Conservation (phyloP, 2,113 vertebrate species). For the Centropus unirufus region DNA sequence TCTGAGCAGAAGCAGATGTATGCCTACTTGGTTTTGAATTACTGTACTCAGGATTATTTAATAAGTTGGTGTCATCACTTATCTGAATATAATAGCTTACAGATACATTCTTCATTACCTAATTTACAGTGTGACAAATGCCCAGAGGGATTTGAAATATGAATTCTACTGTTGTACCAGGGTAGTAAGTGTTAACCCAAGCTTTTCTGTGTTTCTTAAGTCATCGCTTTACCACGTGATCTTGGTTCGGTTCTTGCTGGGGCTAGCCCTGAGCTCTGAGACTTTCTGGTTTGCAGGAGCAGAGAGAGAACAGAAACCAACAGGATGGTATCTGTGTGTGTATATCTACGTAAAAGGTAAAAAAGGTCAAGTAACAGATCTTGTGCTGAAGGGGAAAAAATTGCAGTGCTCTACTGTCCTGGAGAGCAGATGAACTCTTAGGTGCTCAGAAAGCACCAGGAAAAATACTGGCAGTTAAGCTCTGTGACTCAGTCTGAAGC, state of each 20-base stretch:
- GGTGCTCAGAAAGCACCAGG: not conserved
- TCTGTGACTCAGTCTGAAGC: not conserved
- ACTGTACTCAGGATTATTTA: not conserved
- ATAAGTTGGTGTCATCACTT: not conserved
- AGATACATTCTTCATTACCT: not conserved
- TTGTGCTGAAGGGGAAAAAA: not conserved
- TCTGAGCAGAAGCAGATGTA: not conserved
- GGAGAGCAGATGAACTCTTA: not conserved
- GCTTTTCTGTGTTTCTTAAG: not conserved
- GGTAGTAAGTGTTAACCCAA: not conserved
- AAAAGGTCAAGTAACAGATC: not conserved
- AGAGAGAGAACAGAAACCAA: not conserved
- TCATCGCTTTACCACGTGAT: not conserved
- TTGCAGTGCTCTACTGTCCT: not conserved
- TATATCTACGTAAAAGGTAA: not conserved
- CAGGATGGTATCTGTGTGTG: not conserved
- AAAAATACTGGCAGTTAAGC: not conserved
- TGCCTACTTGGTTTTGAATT: not conserved
- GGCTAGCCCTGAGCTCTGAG: not conserved
- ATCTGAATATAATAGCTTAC: not conserved
- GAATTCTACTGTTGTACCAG: not conserved
- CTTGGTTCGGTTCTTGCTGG: not conserved
- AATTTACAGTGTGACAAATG: not conserved
- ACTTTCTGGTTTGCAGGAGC: not conserved
- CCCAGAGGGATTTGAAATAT: not conserved